A percentile compares a stretch with the other conserved stretches of the same genome.
Conservation (phyloP, 2,888 invertebrate genomes). For the Drosophila kanekoi region DNA sequence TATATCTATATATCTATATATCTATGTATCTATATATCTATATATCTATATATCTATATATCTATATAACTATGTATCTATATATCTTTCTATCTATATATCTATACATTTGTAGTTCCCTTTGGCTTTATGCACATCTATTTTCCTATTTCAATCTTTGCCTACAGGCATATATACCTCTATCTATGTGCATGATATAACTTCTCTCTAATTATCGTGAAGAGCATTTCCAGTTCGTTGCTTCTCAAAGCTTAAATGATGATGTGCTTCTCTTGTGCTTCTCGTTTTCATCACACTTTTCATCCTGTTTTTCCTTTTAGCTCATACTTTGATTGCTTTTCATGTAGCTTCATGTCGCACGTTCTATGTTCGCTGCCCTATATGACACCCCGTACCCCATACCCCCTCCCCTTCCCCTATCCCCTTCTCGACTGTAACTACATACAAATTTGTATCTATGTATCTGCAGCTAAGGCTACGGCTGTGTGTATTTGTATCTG, state of each 20-base stretch:
- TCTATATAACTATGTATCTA: not conserved
- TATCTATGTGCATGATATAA: too few species aligned
- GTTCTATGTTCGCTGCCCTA: slow-evolving; percentile 17
- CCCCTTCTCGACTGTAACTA: not conserved
- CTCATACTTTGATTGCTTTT: slow-evolving; percentile 65
- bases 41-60: not conserved
- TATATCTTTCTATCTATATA: not conserved
- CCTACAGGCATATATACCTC: not conserved
- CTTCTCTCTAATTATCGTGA: slow-evolving; percentile 5
- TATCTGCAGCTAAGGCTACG: slow-evolving; percentile 5
- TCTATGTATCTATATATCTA: too few species aligned
- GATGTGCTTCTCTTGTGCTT: not conserved
- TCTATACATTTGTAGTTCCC: too few species aligned
- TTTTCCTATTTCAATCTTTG: not conserved
- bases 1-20: too few species aligned
- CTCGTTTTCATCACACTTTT: slow-evolving; percentile 6
- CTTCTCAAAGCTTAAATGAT: slow-evolving; percentile 7
- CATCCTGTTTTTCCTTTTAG: slow-evolving; percentile 7
- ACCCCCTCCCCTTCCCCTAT: not conserved
- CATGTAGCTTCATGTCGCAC: slow-evolving; percentile 49
- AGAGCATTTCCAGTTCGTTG: slow-evolving; percentile 20
- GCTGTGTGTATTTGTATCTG: slow-evolving; percentile 10
- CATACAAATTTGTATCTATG: slow-evolving; percentile 1
- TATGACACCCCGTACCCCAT: slow-evolving; percentile 3
- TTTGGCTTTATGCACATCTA: too few species aligned